Evolutionary conservation across 2,888 invertebrate species (phyloP).

Genomic region (Orgyia antiqua): DNA sequence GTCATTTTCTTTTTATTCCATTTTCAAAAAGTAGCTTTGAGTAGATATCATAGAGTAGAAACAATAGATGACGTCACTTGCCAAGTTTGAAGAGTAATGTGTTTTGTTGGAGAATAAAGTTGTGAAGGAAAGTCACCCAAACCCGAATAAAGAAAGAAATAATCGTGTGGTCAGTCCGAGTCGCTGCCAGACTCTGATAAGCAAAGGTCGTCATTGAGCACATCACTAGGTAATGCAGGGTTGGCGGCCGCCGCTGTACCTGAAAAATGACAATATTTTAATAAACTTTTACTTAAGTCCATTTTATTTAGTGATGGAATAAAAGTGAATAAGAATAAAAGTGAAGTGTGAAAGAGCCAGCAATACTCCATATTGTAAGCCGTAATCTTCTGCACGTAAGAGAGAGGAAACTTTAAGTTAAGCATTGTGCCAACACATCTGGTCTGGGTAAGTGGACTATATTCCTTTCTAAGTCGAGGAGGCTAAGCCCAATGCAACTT

Average conservation of each 20-base stretch:
- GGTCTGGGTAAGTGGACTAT: no score
- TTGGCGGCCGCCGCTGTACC: constrained; percentile 35
- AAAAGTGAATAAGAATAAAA: no score
- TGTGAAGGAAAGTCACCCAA: constrained; percentile 27
- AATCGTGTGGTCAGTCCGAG: constrained; percentile 77
- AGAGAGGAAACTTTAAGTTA: no score
- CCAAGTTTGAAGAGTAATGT: constrained; percentile 28
- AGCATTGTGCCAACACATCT: no score
- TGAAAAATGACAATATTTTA: constrained; percentile 17
- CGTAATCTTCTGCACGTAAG: no score
- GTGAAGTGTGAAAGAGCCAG: no score
- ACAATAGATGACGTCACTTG: constrained; percentile 17
- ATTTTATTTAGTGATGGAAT: no score
- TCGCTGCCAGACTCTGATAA: constrained; percentile 92
- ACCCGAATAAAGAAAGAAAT: constrained; percentile 28
- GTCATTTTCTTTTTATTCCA: constrained; percentile 1
- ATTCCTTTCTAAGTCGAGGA: no score
- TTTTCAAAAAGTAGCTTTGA: no score
- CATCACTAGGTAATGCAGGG: constrained; percentile 78
- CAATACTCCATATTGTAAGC: no score
- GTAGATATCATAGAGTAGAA: constrained; percentile 6
- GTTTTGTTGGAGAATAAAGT: constrained; percentile 19
- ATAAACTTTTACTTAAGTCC: neutral
- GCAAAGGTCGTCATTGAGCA: constrained; percentile 90
- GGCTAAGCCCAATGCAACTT: no score